phyloP scores from a whole-genome alignment of 2,888 invertebrate genomes.

The Tinea pellionella region DNA sequence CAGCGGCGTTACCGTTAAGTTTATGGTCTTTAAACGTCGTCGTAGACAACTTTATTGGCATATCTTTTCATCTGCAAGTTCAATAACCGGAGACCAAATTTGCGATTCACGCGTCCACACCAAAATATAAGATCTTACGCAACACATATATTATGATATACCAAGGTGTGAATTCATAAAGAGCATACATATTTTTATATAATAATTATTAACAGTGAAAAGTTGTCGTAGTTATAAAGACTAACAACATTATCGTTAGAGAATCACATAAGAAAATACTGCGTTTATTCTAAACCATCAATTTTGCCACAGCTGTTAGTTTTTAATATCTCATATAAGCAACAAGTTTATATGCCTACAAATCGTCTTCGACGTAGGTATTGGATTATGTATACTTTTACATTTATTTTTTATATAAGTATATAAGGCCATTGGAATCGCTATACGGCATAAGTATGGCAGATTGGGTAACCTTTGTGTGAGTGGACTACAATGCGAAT shows the following conservation, averaged over 20 bases:
- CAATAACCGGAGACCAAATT: conserved; percentile 6
- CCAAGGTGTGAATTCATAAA: neutral
- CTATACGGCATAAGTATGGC: neutral
- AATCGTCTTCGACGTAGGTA: neutral
- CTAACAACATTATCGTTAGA: no score
- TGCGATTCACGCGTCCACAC: neutral
- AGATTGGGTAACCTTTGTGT: conserved; percentile 27
- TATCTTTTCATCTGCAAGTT: neutral
- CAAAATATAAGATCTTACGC: neutral
- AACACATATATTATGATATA: neutral
- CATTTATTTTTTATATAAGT: neutral
- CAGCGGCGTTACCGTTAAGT: conserved; percentile 11
- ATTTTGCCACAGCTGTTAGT: no score
- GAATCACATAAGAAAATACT: no score
- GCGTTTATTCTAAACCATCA: no score
- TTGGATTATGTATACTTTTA: neutral
- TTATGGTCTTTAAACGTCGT: conserved; percentile 6
- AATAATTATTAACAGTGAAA: no score
- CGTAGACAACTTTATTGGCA: conserved; percentile 12
- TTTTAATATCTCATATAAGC: neutral
- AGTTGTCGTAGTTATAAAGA: no score
- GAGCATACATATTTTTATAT: neutral
- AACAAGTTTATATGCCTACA: neutral
- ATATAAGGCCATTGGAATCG: neutral
- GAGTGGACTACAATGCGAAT: conserved; percentile 34